Percentiles rank a stretch among this genome's conserved stretches.
These are phyloP conservation scores for Benthochromis sp. DNA, from an alignment of 2,113 vertebrate species.

Conservation along the genomic window DNA sequence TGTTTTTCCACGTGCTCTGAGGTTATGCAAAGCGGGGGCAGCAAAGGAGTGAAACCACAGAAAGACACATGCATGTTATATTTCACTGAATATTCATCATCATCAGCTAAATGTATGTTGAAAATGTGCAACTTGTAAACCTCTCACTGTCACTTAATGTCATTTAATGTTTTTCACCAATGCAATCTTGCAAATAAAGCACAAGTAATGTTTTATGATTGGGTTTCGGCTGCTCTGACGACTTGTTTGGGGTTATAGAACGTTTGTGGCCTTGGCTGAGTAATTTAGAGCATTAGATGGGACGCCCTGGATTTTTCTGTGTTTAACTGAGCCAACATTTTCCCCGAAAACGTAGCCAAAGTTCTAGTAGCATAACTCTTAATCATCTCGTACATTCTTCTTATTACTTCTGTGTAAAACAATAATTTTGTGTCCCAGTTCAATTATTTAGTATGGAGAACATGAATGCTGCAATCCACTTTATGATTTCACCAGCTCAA, in stretches of 20 bases:
- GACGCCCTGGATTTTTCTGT: not conserved
- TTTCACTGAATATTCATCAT: not conserved
- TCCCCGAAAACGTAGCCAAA: not conserved
- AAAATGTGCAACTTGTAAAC: not conserved
- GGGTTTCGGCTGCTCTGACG: not conserved
- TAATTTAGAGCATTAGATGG: not conserved
- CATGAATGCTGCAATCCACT: not conserved
- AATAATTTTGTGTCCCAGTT: not conserved
- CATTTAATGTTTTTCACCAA: not conserved
- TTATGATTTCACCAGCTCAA: not conserved
- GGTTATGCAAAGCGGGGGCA: not conserved
- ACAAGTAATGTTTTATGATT: not conserved
- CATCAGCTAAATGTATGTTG: not conserved
- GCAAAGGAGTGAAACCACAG: not conserved
- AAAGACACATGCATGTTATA: not conserved
- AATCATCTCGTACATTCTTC: not conserved
- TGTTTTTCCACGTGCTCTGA: conserved; percentile 6
- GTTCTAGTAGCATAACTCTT: not conserved
- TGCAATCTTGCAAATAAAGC: not conserved
- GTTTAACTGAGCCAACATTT: not conserved
- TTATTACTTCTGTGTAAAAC: not conserved
- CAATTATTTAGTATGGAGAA: not conserved
- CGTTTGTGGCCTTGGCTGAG: not conserved
- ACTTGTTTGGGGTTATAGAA: not conserved
- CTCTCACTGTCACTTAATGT: not conserved